phyloP scores from a whole-genome alignment of 2,888 invertebrate species.

The Lasioglossum lativentre region DNA sequence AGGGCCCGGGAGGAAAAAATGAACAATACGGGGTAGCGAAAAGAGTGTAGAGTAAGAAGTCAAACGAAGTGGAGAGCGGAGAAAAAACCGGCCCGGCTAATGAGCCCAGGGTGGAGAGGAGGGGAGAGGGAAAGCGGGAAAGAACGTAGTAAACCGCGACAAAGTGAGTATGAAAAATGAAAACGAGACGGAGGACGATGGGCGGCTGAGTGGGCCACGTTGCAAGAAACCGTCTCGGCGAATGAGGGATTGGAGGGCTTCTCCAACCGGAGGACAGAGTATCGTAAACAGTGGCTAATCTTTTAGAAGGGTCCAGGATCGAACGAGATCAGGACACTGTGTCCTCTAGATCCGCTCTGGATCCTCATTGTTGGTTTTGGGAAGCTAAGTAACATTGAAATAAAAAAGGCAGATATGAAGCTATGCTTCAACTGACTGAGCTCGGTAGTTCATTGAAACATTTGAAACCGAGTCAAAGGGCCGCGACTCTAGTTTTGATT shows the following conservation, averaged over 20 bases:
- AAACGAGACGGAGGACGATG: neutral
- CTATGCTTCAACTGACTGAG: no score
- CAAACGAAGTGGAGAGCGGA: conserved; percentile 6
- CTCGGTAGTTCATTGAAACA: no score
- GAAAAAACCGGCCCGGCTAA: neutral
- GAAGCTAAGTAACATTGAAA: no score
- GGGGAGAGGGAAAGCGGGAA: neutral
- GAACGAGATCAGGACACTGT: no score
- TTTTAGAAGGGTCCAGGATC: neutral
- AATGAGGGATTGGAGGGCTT: conserved; percentile 4
- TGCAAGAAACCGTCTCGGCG: conserved; percentile 8
- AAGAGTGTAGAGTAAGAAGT: neutral
- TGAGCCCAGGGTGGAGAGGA: neutral
- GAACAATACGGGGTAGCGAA: neutral
- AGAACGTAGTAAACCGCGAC: neutral
- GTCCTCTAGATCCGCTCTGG: neutral
- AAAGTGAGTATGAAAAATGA: conserved; percentile 11
- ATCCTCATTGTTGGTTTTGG: no score
- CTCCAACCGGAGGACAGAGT: neutral
- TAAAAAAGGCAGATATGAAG: no score
- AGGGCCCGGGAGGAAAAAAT: neutral
- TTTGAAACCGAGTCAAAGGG: no score
- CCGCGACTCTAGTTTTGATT: no score
- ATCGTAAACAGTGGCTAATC: neutral
- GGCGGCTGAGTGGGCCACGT: neutral